These are phyloP conservation scores for Phorcus lineatus DNA, from an alignment of 2,888 invertebrate genomes.

Conservation along the genomic window DNA sequence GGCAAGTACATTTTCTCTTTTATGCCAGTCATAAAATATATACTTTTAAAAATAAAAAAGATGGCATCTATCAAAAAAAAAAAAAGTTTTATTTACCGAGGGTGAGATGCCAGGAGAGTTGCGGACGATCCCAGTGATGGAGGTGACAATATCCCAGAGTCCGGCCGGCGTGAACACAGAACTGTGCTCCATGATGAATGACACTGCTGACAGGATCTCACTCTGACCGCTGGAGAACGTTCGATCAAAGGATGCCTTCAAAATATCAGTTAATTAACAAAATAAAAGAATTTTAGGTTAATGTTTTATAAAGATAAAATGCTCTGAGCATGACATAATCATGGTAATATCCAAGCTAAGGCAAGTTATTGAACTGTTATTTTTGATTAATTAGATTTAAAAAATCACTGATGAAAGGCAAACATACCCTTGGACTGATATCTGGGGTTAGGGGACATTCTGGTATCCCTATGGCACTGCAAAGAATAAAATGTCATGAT, in stretches of 20 bases:
- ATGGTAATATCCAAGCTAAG: background rate
- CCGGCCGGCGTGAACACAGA: constrained; percentile 57
- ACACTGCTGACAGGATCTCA: constrained; percentile 57
- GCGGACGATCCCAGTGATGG: constrained; percentile 53
- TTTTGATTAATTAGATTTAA: background rate
- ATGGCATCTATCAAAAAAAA: background rate
- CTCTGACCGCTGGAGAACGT: background rate
- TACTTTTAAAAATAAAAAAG: background rate
- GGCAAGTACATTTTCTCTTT: no score
- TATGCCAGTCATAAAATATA: background rate
- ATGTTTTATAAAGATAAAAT: no score
- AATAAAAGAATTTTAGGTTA: no score
- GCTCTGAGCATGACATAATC: no score
- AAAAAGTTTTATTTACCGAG: constrained; percentile 51
- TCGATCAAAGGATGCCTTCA: no score
- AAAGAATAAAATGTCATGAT: background rate
- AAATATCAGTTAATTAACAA: no score
- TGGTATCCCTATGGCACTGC: background rate
- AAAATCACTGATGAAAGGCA: background rate
- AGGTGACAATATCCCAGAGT: constrained; percentile 48
- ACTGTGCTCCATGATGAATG: constrained; percentile 61
- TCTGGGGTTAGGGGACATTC: constrained; percentile 1
- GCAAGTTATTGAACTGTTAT: background rate
- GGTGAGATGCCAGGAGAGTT: constrained; percentile 54
- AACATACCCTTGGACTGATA: background rate